phyloP scores from a whole-genome alignment of 2,797 vertebrate genomes.

The Notolabrus celidotus region DNA sequence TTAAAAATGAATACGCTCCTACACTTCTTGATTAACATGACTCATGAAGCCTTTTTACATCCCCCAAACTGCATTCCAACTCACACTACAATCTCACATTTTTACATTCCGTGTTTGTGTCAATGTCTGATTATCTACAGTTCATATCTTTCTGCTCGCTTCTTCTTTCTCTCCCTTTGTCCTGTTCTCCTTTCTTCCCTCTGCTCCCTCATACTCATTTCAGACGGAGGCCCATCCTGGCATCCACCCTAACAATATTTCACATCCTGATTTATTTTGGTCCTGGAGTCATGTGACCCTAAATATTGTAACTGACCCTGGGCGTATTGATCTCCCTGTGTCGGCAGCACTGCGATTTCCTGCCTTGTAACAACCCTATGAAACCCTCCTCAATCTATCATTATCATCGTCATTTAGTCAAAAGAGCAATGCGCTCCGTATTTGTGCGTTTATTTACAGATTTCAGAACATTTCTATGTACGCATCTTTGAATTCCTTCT shows the following conservation, averaged over 20 bases:
- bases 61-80: too few relatives aligned
- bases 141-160: neutral
- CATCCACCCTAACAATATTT: slow-evolving; percentile 77
- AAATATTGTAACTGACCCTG: slow-evolving; percentile 89
- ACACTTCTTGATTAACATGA: too few relatives aligned
- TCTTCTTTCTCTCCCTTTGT: slow-evolving; percentile 11
- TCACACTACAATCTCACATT: too few relatives aligned
- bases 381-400: slow-evolving; percentile 80
- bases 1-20: too few relatives aligned
- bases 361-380: slow-evolving; percentile 84
- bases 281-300: slow-evolving; percentile 85
- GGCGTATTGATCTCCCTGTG: slow-evolving; percentile 85
- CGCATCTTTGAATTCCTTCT: slow-evolving; percentile 15
- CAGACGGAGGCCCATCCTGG: slow-evolving; percentile 46
- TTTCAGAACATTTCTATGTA: slow-evolving; percentile 30
- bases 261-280: slow-evolving; percentile 86
- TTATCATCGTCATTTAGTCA: slow-evolving; percentile 73
- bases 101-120: neutral
- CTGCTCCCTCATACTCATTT: slow-evolving; percentile 35
- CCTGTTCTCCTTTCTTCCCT: slow-evolving; percentile 13
- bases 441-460: slow-evolving; percentile 32
- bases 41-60: too few relatives aligned
- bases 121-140: slow-evolving; percentile 9
- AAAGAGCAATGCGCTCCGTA: slow-evolving; percentile 53
- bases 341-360: slow-evolving; percentile 84